A percentile compares a stretch with the other conserved stretches of the same genome.
Conservation (phyloP, 1,140 invertebrate species). For the Metopolophium dirhodum region DNA sequence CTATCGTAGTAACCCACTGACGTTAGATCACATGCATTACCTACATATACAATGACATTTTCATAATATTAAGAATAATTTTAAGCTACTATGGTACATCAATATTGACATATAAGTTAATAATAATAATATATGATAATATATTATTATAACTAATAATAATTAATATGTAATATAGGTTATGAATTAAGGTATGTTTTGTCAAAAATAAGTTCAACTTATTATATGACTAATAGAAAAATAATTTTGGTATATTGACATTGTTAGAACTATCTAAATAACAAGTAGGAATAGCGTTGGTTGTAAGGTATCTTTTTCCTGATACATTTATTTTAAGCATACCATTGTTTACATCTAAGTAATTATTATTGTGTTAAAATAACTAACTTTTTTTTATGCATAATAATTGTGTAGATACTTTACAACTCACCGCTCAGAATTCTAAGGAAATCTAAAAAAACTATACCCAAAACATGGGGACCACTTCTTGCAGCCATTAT, state of each 20-base stretch:
- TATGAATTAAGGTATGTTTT: neutral
- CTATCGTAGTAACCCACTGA: constrained; percentile 78
- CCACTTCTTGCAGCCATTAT: no score
- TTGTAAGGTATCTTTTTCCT: neutral
- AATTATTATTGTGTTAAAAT: no score
- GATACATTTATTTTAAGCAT: neutral
- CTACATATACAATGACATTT: constrained; percentile 61
- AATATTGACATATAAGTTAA: neutral
- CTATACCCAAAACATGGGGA: neutral
- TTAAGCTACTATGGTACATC: neutral
- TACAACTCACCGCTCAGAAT: no score
- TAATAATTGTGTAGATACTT: no score
- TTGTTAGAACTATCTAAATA: no score
- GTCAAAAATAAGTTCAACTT: neutral
- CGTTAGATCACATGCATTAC: constrained; percentile 79
- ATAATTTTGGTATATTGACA: no score
- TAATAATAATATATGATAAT: neutral
- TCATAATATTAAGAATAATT: neutral
- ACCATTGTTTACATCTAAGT: no score
- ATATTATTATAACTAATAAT: no score
- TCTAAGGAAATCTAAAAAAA: no score
- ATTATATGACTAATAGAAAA: neutral
- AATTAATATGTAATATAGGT: no score
- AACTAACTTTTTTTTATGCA: no score
- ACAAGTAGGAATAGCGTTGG: neutral